Evolutionary conservation across 2,113 vertebrate species (phyloP).

Genomic region (Tyto alba): DNA sequence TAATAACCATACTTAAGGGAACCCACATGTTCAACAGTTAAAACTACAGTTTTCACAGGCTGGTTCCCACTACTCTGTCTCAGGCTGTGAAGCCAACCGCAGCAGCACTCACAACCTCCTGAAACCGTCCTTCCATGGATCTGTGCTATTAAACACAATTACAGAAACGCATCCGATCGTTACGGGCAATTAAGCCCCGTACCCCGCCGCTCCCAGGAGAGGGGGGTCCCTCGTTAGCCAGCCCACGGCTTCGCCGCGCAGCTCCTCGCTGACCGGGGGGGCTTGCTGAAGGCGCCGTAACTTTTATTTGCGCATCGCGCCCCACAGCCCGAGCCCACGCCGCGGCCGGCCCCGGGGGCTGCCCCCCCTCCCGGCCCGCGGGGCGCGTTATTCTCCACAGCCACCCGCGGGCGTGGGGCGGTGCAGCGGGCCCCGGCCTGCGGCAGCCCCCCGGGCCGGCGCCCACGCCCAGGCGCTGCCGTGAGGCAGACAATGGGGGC

Average conservation of each 20-base stretch:
- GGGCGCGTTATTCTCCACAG: not conserved
- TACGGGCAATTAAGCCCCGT: not conserved
- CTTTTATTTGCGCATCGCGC: not conserved
- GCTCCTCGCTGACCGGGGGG: not conserved
- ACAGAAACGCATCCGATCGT: not conserved
- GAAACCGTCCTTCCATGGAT: too few relatives aligned
- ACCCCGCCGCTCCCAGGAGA: not conserved
- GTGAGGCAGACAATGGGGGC: constrained; percentile 67
- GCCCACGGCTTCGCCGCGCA: not conserved
- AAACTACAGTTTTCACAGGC: not conserved
- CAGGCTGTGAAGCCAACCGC: not conserved
- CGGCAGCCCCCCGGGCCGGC: not conserved
- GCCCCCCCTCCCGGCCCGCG: too few relatives aligned
- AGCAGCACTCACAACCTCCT: not conserved
- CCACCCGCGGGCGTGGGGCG: not conserved
- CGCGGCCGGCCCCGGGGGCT: not conserved
- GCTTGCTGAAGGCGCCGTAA: not conserved
- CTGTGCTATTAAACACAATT: not conserved
- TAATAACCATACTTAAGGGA: not conserved
- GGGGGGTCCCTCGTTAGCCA: not conserved
- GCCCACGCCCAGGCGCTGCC: constrained; percentile 71
- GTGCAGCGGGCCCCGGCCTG: not conserved
- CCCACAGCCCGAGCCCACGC: not conserved
- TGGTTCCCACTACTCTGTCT: not conserved
- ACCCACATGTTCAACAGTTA: not conserved